phyloP scores from a whole-genome alignment of 2,113 vertebrate species.

The Trachemys scripta region DNA sequence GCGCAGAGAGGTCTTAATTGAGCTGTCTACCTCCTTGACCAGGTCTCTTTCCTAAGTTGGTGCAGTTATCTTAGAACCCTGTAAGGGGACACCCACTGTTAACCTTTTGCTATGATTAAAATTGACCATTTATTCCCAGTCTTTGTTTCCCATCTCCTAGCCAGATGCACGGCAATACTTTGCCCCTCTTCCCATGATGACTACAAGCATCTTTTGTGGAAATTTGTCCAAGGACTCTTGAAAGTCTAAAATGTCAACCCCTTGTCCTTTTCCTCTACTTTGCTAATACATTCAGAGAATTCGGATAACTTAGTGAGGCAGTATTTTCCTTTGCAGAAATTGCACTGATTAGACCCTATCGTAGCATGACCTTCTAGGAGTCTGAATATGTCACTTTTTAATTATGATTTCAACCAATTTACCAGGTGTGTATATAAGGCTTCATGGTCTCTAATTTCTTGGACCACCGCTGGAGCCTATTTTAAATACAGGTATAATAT shows the following conservation, averaged over 20 bases:
- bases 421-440: no score
- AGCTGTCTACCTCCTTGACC: neutral
- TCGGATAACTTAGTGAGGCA: no score
- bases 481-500: no score
- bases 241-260: accelerated
- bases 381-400: no score
- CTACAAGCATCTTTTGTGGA: accelerated
- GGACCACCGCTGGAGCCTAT: no score
- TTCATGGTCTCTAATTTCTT: no score
- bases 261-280: neutral
- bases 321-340: no score
- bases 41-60: neutral
- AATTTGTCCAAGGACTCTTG: neutral
- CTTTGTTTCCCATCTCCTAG: neutral
- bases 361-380: no score
- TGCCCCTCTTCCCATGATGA: accelerated
- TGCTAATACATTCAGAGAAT: neutral
- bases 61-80: neutral
- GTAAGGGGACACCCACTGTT: neutral
- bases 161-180: neutral
- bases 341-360: no score
- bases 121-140: neutral
- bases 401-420: no score
- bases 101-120: neutral
- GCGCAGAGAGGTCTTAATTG: neutral